Percentiles rank a stretch among this genome's conserved stretches.
Conservation (phyloP, 2,113 vertebrate genomes). For the Bettongia penicillata region DNA sequence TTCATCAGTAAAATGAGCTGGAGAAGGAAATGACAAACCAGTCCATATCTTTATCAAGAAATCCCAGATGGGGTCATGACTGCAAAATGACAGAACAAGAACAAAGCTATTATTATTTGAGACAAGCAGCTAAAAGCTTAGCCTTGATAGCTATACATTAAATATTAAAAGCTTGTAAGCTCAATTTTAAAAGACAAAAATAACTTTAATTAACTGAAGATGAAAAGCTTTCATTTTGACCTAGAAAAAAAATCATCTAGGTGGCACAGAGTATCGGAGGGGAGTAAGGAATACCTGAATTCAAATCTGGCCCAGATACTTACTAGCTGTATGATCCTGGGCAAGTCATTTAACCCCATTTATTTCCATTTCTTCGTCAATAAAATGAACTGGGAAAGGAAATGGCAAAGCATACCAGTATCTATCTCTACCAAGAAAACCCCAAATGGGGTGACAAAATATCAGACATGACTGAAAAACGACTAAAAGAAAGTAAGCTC, state of each 20-base stretch:
- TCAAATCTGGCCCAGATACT: too few relatives aligned
- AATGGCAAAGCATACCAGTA: too few relatives aligned
- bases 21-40: neutral
- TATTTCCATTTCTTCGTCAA: too few relatives aligned
- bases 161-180: neutral
- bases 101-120: neutral
- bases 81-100: neutral
- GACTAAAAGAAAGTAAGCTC: too few relatives aligned
- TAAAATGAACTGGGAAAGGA: too few relatives aligned
- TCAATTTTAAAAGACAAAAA: neutral
- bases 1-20: neutral
- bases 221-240: neutral
- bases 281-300: too few relatives aligned
- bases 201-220: neutral
- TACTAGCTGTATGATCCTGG: too few relatives aligned
- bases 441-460: too few relatives aligned
- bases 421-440: too few relatives aligned
- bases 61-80: neutral
- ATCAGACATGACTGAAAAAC: too few relatives aligned
- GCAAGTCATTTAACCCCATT: too few relatives aligned
- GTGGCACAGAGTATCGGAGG: too few relatives aligned
- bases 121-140: slow-evolving; percentile 17
- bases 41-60: neutral
- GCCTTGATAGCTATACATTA: neutral
- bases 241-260: neutral